Evolutionary conservation across 2,797 vertebrate species (phyloP), one percentile per base, ranked within the genome.

Genomic region (Erethizon dorsatum): DNA sequence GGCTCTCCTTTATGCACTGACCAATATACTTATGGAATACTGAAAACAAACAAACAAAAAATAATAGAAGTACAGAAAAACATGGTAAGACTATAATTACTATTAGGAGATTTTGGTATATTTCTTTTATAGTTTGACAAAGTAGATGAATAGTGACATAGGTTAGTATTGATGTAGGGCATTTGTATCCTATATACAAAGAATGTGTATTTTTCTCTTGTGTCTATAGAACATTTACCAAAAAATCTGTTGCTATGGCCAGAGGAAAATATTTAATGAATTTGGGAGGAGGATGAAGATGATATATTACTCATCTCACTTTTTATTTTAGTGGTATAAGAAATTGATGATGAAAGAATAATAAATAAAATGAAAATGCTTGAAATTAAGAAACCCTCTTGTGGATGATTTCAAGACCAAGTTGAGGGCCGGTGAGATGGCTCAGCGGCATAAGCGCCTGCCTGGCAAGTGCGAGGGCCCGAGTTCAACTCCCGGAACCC

Each of bases 381-480:
- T 91, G n/a, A 87, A 87, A 73, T 69, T 96, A 88, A 95, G 54
- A 71, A 93, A 56, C 2, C 4, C 13, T 89, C 31, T 73, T 88
- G 28, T 22, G 69, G 26, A 52, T 83, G 45, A 78, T 78, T 93
- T 50, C 78, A 65, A 65, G 5, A 45, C 95, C 14, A 91, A 93
- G 33, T 31, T 83, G 71, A n/a, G n/a, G n/a, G n/a, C n/a, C n/a
- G n/a, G n/a, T n/a, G n/a, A n/a, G n/a, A n/a, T n/a, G n/a, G n/a
- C n/a, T n/a, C n/a, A n/a, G n/a, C n/a, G n/a, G n/a, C n/a, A n/a
- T n/a, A n/a, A n/a, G n/a, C n/a, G n/a, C n/a, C n/a, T n/a, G n/a
- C n/a, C n/a, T n/a, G n/a, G n/a, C n/a, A n/a, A n/a, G n/a, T n/a
- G n/a, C n/a, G n/a, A n/a, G n/a, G n/a, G n/a, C n/a, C n/a, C n/a